These are phyloP conservation scores for Lymantria monacha DNA, from an alignment of 2,888 invertebrate genomes.

Conservation along the genomic window DNA sequence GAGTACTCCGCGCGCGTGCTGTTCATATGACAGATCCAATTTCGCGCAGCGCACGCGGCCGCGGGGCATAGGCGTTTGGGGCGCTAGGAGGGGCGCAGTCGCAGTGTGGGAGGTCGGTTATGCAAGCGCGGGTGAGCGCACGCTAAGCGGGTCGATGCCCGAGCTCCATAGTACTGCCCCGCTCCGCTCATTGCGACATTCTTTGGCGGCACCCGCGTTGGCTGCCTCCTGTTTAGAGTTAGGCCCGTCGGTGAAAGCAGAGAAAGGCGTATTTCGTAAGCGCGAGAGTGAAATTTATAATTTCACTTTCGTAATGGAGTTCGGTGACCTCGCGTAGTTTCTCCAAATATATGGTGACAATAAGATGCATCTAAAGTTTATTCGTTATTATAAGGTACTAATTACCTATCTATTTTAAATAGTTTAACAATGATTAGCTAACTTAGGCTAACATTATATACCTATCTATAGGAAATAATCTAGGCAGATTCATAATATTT, in stretches of 20 bases:
- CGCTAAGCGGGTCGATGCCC: conserved; percentile 86
- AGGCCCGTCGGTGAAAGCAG: conserved; percentile 69
- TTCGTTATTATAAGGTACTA: not conserved
- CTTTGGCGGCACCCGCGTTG: conserved; percentile 38
- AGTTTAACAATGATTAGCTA: not conserved
- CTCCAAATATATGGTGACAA: conserved; percentile 24
- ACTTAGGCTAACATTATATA: no score
- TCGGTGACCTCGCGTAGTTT: conserved; percentile 53
- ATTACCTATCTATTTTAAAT: not conserved
- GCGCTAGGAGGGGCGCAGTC: conserved; percentile 28
- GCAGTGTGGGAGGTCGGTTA: conserved; percentile 70
- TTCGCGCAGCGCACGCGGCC: conserved; percentile 46
- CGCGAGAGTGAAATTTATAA: conserved; percentile 78
- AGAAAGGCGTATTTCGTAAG: conserved; percentile 81
- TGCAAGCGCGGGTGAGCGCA: conserved; percentile 84
- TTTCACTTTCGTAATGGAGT: conserved; percentile 78
- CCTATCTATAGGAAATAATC: no score
- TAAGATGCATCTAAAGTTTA: not conserved
- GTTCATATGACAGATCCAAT: conserved; percentile 64
- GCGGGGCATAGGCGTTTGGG: conserved; percentile 19
- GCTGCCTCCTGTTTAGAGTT: conserved; percentile 29
- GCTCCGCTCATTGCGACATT: conserved; percentile 65
- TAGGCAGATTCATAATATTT: no score
- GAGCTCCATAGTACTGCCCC: conserved; percentile 59
- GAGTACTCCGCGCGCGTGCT: conserved; percentile 54